Evolutionary conservation across 2,113 vertebrate species (phyloP), one percentile per base, ranked within the genome.

Genomic region (Pachypanchax playfairii): DNA sequence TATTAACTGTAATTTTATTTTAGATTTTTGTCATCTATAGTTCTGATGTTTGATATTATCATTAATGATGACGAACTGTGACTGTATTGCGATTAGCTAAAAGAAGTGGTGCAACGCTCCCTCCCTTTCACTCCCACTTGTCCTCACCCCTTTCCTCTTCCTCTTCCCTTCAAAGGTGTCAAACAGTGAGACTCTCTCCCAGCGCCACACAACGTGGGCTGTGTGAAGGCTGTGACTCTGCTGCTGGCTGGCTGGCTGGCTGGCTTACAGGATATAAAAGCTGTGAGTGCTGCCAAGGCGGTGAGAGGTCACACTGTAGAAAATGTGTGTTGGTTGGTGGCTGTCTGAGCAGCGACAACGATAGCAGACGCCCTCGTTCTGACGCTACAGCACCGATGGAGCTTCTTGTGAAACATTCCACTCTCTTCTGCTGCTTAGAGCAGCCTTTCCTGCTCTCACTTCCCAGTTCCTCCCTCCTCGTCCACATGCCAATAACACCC

Each of bases 401-500:
- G 81, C 81, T 69, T 87, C 90, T 91, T 92, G 91, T 87, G 84
- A 91, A 93, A 92, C 90, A 93, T 93, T 94, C 92, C 93, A 85
- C 92, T 92, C 89, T 84, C 77, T 70, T 77, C 82, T 17, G 10
- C 66, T n/a, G n/a, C n/a, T n/a, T n/a, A n/a, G n/a, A n/a, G n/a
- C n/a, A n/a, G n/a, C n/a, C n/a, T n/a, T n/a, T n/a, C n/a, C n/a
- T n/a, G n/a, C n/a, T n/a, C 79, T 80, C 86, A 61, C 85, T 77
- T 80, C 76, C 77, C 25, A 24, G 31, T 49, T 75, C 73, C 25
- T 28, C 28, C 59, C 70, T 18, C 42, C 41, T 26, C n/a, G 35
- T 75, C 61, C 53, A 31, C 57, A 60, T 41, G 64, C 71, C 69
- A 60, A 13, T 10, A 56, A 52, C 65, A 49, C n/a, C 54, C 55